Base-by-base conservation (phyloP, 2,888 invertebrate species). In the Chydorus sphaericus region DNA sequence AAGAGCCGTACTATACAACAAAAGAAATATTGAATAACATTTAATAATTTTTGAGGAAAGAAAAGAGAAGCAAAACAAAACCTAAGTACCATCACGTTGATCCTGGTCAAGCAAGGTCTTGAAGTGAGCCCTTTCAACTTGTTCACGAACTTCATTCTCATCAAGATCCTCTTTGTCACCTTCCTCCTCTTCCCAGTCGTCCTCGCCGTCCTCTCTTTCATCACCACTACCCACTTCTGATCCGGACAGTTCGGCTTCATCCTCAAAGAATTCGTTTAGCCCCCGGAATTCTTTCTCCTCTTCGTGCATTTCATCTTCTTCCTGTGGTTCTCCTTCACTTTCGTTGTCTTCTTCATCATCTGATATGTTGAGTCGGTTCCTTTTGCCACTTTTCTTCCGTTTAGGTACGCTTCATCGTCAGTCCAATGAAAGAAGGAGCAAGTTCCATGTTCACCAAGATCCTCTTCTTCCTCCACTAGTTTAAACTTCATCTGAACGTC, bases 161-260 rank as follows among this genome's bases (percentile, higher is more conserved):
- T 91, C 84, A 65, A 88, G 81, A 33, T 82, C 77, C 58, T 93
- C 93, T 11, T 78, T 77, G 63, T 94, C 93, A 0, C 85, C 93
- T 57, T 79, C 81, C 68, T 93, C 92, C 3, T 78, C 72, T 67
- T 93, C 92, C 69, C 90, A 77, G 54, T 77, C 74, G 66, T 92
- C 91, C 64, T 85, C 69, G 56, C 79, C 81, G 33, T 77, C 77
- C 69, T 90, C 88, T 68, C 91, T 88, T 69, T 87, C 92, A 65
- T 91, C 91, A 0, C 80, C 90, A 48, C 88, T 88, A 1, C 81
- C 88, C 81, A 84, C 87, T 62, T 91, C 91, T 3, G 86, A 88
- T 65, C 91, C 93, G 0, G 90, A 89, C 31, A 94, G 70, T 65
- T 93, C 93, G 0, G 93, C 93, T 71, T 94, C 93, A 37, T 82